Base-by-base conservation (phyloP, 1,140 invertebrate species). In the Drosophila chauvacae region DNA sequence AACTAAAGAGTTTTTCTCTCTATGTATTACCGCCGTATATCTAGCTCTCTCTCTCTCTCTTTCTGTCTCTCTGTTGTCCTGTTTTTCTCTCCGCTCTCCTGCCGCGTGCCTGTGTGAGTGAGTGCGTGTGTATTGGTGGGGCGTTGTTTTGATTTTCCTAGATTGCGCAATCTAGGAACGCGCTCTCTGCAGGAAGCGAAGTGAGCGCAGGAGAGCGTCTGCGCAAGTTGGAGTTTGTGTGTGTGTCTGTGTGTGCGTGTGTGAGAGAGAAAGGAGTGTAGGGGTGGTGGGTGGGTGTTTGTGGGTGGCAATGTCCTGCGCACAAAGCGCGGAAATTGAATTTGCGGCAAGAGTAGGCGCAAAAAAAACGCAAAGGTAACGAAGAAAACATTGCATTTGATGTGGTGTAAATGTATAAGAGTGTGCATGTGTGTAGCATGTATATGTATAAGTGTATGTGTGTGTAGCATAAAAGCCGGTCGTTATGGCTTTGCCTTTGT, bases 241-340 rank as follows among this genome's bases (percentile, higher is more conserved):
- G 44, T 47, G 33, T 41, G 42, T 45, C n/a, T n/a, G n/a, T n/a
- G n/a, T n/a, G n/a, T n/a, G 45, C 13, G 18, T 39, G 14, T 20
- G 48, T 7, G 26, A 14, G 4, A 33, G 60, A 35, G 16, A 13
- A 13, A 26, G 11, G n/a, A 20, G n/a, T 28, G 16, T 4, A 9
- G 16, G 6, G 3, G 23, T 23, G 23, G 3, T 3, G 2, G 23
- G 60, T 58, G 37, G 44, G 16, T 35, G 18, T 30, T 45, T 50
- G 50, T 64, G 66, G 55, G 56, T 42, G 53, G 57, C 71, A 23
- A 66, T 68, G 78, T 78, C 69, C 81, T 85, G 81, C 85, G 85
- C 85, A 88, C 85, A 88, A 88, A 75, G 85, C 79, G 85, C 85
- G 85, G 85, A 88, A 88, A 88, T 88, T 88, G 77, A 90, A 90